Evolutionary conservation across 2,797 vertebrate genomes (phyloP).

Genomic region (Paratrypauchen microcephalus): DNA sequence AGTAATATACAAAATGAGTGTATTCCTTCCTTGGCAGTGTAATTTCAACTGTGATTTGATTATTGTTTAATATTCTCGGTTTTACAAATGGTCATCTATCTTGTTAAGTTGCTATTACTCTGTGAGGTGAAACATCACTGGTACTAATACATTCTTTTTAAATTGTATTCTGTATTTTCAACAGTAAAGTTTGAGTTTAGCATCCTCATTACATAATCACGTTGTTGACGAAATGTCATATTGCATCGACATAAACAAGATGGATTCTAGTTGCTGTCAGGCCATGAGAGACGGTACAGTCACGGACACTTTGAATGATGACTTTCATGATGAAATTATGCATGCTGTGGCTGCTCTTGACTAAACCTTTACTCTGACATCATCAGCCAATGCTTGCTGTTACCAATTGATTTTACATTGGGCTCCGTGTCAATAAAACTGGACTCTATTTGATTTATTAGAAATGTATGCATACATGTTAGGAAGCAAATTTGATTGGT

Average conservation of each 20-base stretch:
- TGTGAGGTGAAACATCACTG: neutral
- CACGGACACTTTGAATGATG: constrained; percentile 42
- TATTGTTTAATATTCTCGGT: no score
- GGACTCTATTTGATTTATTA: constrained; percentile 37
- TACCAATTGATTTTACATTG: constrained; percentile 57
- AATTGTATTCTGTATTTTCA: neutral
- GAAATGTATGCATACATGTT: constrained; percentile 29
- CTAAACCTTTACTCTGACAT: constrained; percentile 51
- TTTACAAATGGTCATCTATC: neutral
- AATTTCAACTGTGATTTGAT: no score
- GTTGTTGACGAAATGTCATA: constrained; percentile 22
- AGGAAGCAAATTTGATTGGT: constrained; percentile 48
- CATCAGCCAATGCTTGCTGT: constrained; percentile 43
- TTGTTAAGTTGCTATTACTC: neutral
- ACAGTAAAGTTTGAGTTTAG: neutral
- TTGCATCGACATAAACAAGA: constrained; percentile 7
- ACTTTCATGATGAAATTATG: constrained; percentile 58
- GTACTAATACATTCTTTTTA: neutral
- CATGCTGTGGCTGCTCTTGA: constrained; percentile 52
- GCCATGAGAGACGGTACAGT: constrained; percentile 12
- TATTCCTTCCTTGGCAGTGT: neutral
- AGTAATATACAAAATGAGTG: neutral
- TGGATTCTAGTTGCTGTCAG: neutral
- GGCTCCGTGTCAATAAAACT: constrained; percentile 50
- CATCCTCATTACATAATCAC: constrained; percentile 10